Percentiles rank a stretch among this genome's conserved stretches.
phyloP scores from a whole-genome alignment of 1,140 invertebrate genomes.

The Palaemon carinicauda region DNA sequence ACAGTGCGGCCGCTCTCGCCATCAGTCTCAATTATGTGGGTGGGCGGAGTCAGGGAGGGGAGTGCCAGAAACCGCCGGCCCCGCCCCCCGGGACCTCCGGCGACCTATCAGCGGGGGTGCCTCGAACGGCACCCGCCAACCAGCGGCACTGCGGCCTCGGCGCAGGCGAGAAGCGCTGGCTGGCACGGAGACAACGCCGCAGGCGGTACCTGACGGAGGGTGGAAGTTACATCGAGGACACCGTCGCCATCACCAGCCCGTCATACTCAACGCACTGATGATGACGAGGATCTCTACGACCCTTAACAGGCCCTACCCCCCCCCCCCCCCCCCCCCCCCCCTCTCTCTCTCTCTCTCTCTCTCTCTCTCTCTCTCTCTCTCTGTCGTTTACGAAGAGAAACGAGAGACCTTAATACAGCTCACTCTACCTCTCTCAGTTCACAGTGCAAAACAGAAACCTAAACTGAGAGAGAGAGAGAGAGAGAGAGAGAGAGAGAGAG shows the following conservation, averaged over 20 bases:
- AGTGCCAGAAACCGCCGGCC: constrained; percentile 22
- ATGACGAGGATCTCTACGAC: too few relatives aligned
- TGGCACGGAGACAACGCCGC: neutral
- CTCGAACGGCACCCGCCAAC: neutral
- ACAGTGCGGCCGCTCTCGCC: constrained; percentile 31
- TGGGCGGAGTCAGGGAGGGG: constrained; percentile 12
- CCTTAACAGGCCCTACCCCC: neutral
- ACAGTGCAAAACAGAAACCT: neutral
- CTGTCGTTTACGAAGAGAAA: neutral
- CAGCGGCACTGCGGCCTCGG: neutral
- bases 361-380: neutral
- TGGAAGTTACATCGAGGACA: neutral
- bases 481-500: neutral
- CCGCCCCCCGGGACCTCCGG: neutral
- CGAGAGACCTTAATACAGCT: neutral
- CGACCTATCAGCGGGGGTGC: neutral
- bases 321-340: too few relatives aligned
- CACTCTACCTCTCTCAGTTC: neutral
- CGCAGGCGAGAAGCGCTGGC: neutral
- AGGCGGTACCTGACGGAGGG: constrained; percentile 14
- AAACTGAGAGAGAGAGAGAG: neutral
- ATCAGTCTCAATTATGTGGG: constrained; percentile 50
- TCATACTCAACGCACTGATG: too few relatives aligned
- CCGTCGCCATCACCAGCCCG: too few relatives aligned
- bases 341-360: neutral